A percentile compares a stretch with the other conserved stretches of the same genome.
Conservation (phyloP, 1,140 invertebrate genomes). For the Philopotamus ludificatus region DNA sequence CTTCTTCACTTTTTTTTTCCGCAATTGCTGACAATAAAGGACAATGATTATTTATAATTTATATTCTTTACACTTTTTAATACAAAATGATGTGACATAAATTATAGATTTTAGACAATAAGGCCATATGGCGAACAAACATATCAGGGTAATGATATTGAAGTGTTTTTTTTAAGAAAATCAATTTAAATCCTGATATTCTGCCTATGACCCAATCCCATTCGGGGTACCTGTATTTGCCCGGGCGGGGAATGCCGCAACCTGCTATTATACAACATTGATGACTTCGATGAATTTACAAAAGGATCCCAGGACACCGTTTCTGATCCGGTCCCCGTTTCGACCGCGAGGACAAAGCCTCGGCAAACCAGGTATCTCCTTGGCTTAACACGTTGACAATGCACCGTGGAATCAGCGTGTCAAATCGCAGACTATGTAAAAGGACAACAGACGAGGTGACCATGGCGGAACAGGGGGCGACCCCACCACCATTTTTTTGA, state of each 20-base stretch:
- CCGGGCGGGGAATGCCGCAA: neutral
- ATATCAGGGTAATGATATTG: no score
- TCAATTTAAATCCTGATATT: no score
- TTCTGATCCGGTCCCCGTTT: constrained; percentile 22
- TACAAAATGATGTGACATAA: no score
- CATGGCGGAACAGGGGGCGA: neutral
- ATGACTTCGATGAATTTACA: constrained; percentile 25
- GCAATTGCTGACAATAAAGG: no score
- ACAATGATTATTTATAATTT: no score
- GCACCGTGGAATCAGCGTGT: constrained; percentile 28
- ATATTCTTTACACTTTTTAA: no score
- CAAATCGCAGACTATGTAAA: constrained; percentile 24
- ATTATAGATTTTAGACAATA: no score
- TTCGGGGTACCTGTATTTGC: no score
- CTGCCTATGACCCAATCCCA: no score
- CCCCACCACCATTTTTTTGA: neutral
- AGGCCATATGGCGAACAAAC: no score
- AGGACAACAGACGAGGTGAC: constrained; percentile 17
- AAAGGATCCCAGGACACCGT: constrained; percentile 24
- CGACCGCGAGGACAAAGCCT: constrained; percentile 12
- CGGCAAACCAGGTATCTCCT: constrained; percentile 8
- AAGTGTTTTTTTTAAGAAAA: no score
- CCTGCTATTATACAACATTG: constrained; percentile 18
- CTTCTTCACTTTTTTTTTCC: no score
- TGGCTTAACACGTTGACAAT: constrained; percentile 28